Evolutionary conservation across 1,140 invertebrate genomes (phyloP).

Genomic region (Dendroctonus ponderosae): DNA sequence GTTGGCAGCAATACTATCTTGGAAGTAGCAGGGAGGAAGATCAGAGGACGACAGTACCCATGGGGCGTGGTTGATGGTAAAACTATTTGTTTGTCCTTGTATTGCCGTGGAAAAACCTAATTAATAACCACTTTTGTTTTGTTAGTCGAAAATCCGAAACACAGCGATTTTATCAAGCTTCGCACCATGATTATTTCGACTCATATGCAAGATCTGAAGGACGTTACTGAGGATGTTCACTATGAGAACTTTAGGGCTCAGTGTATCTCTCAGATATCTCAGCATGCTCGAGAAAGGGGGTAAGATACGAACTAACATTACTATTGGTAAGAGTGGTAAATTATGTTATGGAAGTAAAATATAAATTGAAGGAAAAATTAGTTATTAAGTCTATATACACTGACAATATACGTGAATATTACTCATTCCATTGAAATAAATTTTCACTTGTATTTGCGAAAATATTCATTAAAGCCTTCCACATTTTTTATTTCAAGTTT

Average conservation of each 20-base stretch:
- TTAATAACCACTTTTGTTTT: conserved; percentile 3
- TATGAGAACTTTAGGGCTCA: conserved; percentile 95
- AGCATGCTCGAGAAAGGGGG: conserved; percentile 79
- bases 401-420: too few species aligned
- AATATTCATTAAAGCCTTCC: too few species aligned
- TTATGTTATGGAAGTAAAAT: too few species aligned
- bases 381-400: too few species aligned
- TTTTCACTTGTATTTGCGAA: too few species aligned
- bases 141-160: conserved; percentile 91
- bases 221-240: conserved; percentile 92
- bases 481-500: too few species aligned
- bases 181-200: conserved; percentile 95
- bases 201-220: conserved; percentile 94
- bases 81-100: neutral
- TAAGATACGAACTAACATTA: conserved; percentile 48
- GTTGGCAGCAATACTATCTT: conserved; percentile 94
- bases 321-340: too few species aligned
- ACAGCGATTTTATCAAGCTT: conserved; percentile 96
- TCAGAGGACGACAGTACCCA: conserved; percentile 91
- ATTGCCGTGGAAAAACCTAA: neutral
- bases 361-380: too few species aligned
- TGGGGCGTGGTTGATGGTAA: conserved; percentile 96
- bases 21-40: conserved; percentile 85
- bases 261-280: conserved; percentile 85
- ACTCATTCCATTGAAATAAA: too few species aligned